Evolutionary conservation across 1,140 invertebrate species (phyloP).

Genomic region (Bradynema listronoti): DNA sequence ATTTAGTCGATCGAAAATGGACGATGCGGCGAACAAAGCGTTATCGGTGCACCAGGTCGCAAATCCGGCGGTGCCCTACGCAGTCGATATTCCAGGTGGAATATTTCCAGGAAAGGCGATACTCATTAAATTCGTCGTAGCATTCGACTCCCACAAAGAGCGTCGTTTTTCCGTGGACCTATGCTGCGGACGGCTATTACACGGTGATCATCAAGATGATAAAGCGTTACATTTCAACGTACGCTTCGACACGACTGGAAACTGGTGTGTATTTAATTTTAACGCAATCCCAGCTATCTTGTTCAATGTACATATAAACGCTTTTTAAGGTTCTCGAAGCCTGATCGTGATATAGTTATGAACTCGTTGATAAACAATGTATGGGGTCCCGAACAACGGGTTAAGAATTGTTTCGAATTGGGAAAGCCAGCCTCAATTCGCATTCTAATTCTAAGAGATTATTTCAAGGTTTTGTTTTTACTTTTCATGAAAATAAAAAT

Average conservation of each 20-base stretch:
- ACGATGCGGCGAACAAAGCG: too few species aligned
- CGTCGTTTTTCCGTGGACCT: slow-evolving; percentile 39
- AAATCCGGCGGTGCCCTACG: too few species aligned
- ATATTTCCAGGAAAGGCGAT: slow-evolving; percentile 43
- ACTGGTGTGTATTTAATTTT: slow-evolving; percentile 4
- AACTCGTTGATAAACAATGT: slow-evolving; percentile 43
- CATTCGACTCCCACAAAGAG: background rate
- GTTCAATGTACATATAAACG: background rate
- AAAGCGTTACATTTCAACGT: slow-evolving; percentile 43
- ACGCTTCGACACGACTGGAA: slow-evolving; percentile 31
- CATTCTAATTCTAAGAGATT: slow-evolving; percentile 33
- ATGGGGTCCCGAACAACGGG: slow-evolving; percentile 38
- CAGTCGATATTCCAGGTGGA: slow-evolving; percentile 32
- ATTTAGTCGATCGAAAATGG: too few species aligned
- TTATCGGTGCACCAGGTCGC: too few species aligned
- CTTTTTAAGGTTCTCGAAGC: slow-evolving; percentile 29
- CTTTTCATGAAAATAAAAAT: slow-evolving; percentile 1
- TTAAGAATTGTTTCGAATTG: slow-evolving; percentile 18
- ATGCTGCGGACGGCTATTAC: slow-evolving; percentile 36
- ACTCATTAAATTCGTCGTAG: slow-evolving; percentile 31
- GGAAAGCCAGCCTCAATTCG: slow-evolving; percentile 33
- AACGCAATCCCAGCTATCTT: background rate
- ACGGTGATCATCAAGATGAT: slow-evolving; percentile 40
- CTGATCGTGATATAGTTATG: slow-evolving; percentile 38
- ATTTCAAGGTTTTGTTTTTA: slow-evolving; percentile 32